phyloP scores from a whole-genome alignment of 2,888 invertebrate species.

The Charanyca ferruginea region DNA sequence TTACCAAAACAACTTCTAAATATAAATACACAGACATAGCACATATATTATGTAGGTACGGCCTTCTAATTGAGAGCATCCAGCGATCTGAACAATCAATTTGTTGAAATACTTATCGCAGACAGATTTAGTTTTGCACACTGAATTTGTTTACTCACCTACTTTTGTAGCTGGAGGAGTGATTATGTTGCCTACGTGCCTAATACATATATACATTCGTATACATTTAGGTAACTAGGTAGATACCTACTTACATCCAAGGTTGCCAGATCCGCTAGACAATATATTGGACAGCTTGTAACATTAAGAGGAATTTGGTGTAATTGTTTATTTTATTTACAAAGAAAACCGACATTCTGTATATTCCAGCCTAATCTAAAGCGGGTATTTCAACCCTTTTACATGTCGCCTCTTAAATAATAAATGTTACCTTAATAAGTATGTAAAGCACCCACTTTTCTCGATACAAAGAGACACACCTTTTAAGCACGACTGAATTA shows the following conservation, averaged over 20 bases:
- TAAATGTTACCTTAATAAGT: conserved; percentile 29
- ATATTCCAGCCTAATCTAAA: not conserved
- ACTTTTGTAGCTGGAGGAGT: conserved; percentile 35
- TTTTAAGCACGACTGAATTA: conserved; percentile 46
- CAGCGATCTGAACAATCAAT: conserved; percentile 25
- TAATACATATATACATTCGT: conserved; percentile 15
- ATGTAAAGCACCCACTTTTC: conserved; percentile 25
- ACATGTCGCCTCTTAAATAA: conserved; percentile 27
- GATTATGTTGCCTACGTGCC: conserved; percentile 26
- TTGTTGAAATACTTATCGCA: conserved; percentile 55
- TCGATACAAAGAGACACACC: conserved; percentile 19
- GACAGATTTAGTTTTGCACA: conserved; percentile 52
- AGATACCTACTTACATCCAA: not conserved
- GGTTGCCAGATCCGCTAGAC: conserved; percentile 9
- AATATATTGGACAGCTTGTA: conserved; percentile 6
- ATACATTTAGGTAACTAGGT: conserved; percentile 13
- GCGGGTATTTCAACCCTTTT: conserved; percentile 9
- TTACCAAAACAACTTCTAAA: conserved; percentile 11
- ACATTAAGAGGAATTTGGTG: not conserved
- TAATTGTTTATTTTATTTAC: conserved; percentile 14
- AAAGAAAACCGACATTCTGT: not conserved
- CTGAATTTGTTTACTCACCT: conserved; percentile 52
- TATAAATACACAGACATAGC: conserved; percentile 2
- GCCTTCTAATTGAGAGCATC: conserved; percentile 25
- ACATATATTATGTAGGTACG: not conserved